phyloP scores from a whole-genome alignment of 2,113 vertebrate species.

The Brachypteracias leptosomus region DNA sequence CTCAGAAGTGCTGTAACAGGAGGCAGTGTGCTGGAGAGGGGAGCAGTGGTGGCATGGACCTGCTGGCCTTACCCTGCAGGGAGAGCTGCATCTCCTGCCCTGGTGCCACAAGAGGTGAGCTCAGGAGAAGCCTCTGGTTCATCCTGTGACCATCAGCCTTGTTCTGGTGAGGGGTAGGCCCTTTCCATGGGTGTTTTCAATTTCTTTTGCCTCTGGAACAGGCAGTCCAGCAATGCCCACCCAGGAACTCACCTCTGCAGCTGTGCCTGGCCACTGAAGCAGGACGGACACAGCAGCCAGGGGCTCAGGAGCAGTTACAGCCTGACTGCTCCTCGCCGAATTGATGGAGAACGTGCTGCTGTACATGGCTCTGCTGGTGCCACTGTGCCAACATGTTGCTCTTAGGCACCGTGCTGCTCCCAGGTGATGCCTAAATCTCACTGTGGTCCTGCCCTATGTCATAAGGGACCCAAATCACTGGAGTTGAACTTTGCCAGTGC shows the following conservation, averaged over 20 bases:
- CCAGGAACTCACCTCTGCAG: not conserved
- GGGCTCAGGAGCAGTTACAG: not conserved
- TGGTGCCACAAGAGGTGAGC: not conserved
- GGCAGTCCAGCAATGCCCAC: not conserved
- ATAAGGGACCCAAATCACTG: not conserved
- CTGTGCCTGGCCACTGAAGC: not conserved
- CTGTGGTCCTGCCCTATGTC: fast-evolving
- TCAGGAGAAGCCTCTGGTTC: not conserved
- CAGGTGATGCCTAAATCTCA: not conserved
- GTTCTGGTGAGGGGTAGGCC: not conserved
- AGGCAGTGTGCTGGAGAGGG: not conserved
- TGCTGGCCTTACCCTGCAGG: not conserved
- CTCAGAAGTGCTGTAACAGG: not conserved
- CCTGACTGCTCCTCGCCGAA: not conserved
- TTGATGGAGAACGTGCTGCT: not conserved
- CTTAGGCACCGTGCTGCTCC: not conserved
- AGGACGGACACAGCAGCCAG: not conserved
- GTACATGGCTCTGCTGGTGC: not conserved
- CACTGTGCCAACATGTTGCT: not conserved
- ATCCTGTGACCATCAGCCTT: not conserved
- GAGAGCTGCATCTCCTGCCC: not conserved
- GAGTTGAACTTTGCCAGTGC: not conserved
- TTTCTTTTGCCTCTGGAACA: not conserved
- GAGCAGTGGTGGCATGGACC: not conserved
- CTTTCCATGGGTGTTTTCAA: not conserved